These are phyloP conservation scores for Caradrina clavipalpis DNA, from an alignment of 2,888 invertebrate species.

Conservation along the genomic window DNA sequence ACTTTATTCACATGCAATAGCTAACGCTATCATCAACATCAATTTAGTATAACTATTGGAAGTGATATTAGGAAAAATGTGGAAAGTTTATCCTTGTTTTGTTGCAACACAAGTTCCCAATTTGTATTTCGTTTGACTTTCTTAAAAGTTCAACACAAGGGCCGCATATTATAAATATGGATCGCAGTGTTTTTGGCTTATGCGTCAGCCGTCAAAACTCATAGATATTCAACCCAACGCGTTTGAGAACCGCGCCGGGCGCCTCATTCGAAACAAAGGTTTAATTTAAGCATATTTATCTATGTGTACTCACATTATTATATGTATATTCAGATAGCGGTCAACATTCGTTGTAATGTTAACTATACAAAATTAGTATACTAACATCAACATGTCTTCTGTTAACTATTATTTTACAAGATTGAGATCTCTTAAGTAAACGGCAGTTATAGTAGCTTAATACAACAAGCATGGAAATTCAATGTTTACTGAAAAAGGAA, in stretches of 20 bases:
- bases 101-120: conserved; percentile 11
- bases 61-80: not conserved
- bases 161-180: conserved; percentile 51
- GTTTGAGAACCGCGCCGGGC: conserved; percentile 41
- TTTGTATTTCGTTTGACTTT: conserved; percentile 44
- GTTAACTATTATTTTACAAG: conserved; percentile 36
- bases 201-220: conserved; percentile 42
- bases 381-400: conserved; percentile 19
- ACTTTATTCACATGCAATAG: conserved; percentile 19
- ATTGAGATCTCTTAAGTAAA: conserved; percentile 40
- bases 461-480: conserved; percentile 40
- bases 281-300: conserved; percentile 61
- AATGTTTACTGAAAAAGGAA: conserved; percentile 47
- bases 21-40: not conserved
- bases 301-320: conserved; percentile 39
- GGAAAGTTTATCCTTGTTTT: conserved; percentile 24
- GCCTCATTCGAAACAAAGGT: conserved; percentile 60
- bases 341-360: conserved; percentile 27
- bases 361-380: conserved; percentile 26
- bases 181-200: conserved; percentile 32
- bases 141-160: conserved; percentile 35
- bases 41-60: conserved; percentile 1
- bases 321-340: conserved; percentile 54
- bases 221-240: conserved; percentile 57
- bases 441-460: conserved; percentile 37